These are phyloP conservation scores for Steinernema khuongi DNA, from an alignment of 1,140 invertebrate species.

Conservation along the genomic window DNA sequence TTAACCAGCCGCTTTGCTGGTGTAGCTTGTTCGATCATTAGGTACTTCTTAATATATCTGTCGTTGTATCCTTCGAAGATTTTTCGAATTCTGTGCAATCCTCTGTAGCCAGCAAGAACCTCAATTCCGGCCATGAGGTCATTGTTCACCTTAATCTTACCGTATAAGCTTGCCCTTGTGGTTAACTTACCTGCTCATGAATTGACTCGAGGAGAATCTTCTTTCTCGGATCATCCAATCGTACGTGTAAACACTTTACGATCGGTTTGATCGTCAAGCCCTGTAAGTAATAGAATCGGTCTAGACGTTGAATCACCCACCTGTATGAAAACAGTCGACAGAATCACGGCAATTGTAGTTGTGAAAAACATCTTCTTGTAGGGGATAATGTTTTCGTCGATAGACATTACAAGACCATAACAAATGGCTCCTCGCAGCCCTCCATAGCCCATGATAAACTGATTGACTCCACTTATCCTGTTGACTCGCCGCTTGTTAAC, in stretches of 20 bases:
- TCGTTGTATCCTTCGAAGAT: not conserved
- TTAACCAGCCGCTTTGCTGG: not conserved
- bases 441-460: slow-evolving; percentile 27
- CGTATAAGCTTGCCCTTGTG: not conserved
- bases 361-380: slow-evolving; percentile 22
- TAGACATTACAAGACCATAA: slow-evolving; percentile 24
- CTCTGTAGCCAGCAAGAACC: not conserved
- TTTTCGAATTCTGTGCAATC: not conserved
- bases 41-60: not conserved
- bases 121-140: not conserved
- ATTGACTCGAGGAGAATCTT: not conserved
- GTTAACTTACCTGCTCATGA: not conserved
- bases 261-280: slow-evolving; percentile 21
- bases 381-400: not conserved
- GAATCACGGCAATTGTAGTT: slow-evolving; percentile 19
- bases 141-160: not conserved
- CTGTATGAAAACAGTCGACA: slow-evolving; percentile 19
- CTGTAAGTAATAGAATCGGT: not conserved
- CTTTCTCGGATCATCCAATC: not conserved
- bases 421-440: slow-evolving; percentile 24
- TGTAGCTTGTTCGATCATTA: not conserved
- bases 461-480: slow-evolving; percentile 16
- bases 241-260: slow-evolving; percentile 14
- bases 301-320: not conserved
- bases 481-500: slow-evolving; percentile 11